A percentile compares a stretch with the other conserved stretches of the same genome.
Evolutionary conservation across 2,113 vertebrate species (phyloP).

Genomic region (Okapia johnstoni): DNA sequence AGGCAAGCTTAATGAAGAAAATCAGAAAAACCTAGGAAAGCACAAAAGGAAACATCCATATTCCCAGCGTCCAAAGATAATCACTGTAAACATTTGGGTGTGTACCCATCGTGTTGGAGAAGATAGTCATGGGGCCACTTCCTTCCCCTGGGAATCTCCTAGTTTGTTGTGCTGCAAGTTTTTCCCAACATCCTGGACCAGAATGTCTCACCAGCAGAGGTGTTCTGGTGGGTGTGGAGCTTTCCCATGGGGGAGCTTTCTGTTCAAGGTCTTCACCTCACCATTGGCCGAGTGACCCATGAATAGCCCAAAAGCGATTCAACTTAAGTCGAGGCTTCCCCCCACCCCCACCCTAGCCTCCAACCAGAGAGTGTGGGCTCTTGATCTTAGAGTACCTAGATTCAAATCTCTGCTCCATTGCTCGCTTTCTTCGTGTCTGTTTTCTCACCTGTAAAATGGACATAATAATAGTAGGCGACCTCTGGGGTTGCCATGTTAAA

Average conservation of each 20-base stretch:
- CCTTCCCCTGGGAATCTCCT: neutral
- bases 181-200: neutral
- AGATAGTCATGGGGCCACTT: neutral
- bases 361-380: neutral
- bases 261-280: neutral
- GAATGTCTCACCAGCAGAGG: neutral
- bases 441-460: neutral
- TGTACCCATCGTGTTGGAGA: neutral
- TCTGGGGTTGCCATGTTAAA: neutral
- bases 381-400: neutral
- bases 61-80: neutral
- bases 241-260: neutral
- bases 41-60: neutral
- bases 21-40: neutral
- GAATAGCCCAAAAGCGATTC: neutral
- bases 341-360: neutral
- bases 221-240: neutral
- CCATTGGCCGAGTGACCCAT: neutral
- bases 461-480: neutral
- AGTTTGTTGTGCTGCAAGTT: neutral
- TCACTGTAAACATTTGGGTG: neutral
- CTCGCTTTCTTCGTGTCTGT: neutral
- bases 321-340: neutral
- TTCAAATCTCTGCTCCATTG: neutral
- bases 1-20: neutral